Conservation (phyloP, 2,888 invertebrate genomes). For the Emmelina monodactyla region DNA sequence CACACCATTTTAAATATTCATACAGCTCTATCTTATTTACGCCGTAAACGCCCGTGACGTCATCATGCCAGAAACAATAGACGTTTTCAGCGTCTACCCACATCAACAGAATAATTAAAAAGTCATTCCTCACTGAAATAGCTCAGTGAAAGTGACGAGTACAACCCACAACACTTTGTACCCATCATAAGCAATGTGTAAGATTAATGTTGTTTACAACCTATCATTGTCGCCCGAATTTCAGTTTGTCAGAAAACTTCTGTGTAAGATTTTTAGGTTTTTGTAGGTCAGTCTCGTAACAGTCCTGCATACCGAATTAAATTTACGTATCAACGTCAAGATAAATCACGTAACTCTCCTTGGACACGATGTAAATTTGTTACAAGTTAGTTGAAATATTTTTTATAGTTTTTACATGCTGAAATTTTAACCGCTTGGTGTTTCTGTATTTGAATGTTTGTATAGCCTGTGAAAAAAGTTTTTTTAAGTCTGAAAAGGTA, state of each 20-base stretch:
- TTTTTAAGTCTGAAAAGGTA: too few relatives aligned
- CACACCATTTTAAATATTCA: too few relatives aligned
- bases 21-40: too few relatives aligned
- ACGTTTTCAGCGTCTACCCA: slow-evolving; percentile 25
- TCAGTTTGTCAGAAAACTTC: too few relatives aligned
- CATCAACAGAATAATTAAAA: slow-evolving; percentile 31
- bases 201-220: too few relatives aligned
- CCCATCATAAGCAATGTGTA: too few relatives aligned
- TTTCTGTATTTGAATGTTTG: too few relatives aligned
- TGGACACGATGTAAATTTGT: slow-evolving; percentile 21
- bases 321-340: slow-evolving; percentile 23
- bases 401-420: too few relatives aligned
- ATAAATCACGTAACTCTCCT: slow-evolving; percentile 25
- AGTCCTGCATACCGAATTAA: slow-evolving; percentile 38
- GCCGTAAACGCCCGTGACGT: too few relatives aligned
- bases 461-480: too few relatives aligned
- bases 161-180: background rate
- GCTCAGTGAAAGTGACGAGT: slow-evolving; percentile 39
- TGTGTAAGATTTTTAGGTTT: slow-evolving; percentile 43
- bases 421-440: too few relatives aligned
- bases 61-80: slow-evolving; percentile 36
- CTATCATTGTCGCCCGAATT: too few relatives aligned
- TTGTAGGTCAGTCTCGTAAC: slow-evolving; percentile 50
- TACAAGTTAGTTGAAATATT: slow-evolving; percentile 20
- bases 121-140: slow-evolving; percentile 26